Conservation (phyloP, 2,797 vertebrate genomes). For the Geotrypetes seraphini region DNA sequence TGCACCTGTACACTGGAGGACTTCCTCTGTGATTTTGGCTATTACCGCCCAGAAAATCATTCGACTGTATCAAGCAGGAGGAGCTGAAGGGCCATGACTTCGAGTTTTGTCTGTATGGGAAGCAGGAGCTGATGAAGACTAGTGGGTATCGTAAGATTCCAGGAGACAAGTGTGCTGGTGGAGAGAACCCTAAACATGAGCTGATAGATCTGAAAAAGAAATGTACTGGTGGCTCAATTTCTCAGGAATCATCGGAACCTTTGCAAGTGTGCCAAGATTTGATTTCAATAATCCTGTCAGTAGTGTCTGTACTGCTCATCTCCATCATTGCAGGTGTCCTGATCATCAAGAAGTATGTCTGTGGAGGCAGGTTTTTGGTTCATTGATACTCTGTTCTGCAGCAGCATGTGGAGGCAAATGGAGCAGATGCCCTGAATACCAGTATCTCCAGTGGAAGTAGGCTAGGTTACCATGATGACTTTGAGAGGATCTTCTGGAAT, state of each 20-base stretch:
- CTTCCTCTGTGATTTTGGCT: too few species aligned
- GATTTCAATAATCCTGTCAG: constrained; percentile 57
- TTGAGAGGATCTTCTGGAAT: constrained; percentile 60
- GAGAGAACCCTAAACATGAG: constrained; percentile 56
- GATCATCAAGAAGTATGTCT: constrained; percentile 86
- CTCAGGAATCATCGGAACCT: constrained; percentile 34
- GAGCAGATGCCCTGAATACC: constrained; percentile 60
- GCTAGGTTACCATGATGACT: constrained; percentile 77
- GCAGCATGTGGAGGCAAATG: constrained; percentile 70
- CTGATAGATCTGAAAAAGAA: constrained; percentile 75
- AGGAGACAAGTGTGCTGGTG: constrained; percentile 80
- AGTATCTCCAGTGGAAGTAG: constrained; percentile 54
- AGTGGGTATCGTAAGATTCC: constrained; percentile 92
- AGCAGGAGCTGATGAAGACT: too few species aligned
- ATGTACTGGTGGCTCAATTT: constrained; percentile 74
- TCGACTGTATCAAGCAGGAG: too few species aligned
- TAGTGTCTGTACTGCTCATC: constrained; percentile 64
- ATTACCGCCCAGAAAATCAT: too few species aligned
- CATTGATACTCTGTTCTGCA: constrained; percentile 83
- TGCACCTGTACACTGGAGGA: too few species aligned
- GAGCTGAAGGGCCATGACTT: too few species aligned
- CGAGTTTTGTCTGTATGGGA: too few species aligned
- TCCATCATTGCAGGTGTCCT: constrained; percentile 56
- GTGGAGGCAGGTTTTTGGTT: constrained; percentile 89
- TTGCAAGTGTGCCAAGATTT: constrained; percentile 46